Conservation (phyloP, 23 tunicate genomes). For the Ascidia mentula region DNA sequence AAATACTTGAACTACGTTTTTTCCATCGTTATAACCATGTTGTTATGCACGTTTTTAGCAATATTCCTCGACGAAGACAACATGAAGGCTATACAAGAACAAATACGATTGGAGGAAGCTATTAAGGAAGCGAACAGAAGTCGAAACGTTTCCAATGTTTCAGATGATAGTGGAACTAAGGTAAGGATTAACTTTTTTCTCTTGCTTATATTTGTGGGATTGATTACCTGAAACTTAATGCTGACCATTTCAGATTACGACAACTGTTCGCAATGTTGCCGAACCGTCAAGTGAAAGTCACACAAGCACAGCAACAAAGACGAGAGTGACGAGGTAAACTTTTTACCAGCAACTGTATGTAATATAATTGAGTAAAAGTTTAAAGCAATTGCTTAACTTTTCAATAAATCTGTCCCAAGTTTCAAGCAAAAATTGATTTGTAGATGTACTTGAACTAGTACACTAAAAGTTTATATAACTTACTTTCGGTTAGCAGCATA, state of each 20-base stretch:
- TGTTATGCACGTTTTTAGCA: slow-evolving; percentile 28
- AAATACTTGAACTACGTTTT: neutral
- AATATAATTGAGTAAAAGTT: too few species aligned
- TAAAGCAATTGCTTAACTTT: too few species aligned
- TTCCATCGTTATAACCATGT: neutral
- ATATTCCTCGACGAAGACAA: slow-evolving; percentile 86
- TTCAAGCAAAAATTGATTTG: too few species aligned
- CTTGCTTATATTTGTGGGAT: too few species aligned
- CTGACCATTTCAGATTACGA: neutral
- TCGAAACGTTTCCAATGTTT: neutral
- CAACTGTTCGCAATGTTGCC: slow-evolving; percentile 1
- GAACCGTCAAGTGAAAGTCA: slow-evolving; percentile 40
- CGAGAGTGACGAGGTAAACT: slow-evolving; percentile 57
- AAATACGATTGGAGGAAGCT: slow-evolving; percentile 49
- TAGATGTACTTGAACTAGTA: too few species aligned
- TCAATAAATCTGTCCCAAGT: too few species aligned
- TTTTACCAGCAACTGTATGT: too few species aligned
- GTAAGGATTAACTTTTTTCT: too few species aligned
- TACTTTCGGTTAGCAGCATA: too few species aligned
- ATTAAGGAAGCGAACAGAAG: slow-evolving; percentile 17
- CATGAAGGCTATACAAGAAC: slow-evolving; percentile 66
- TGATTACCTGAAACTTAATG: too few species aligned
- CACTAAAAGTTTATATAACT: too few species aligned
- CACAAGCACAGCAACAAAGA: slow-evolving; percentile 50
- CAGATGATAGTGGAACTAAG: slow-evolving; percentile 4